Base-by-base conservation (phyloP, 2,888 invertebrate species). In the Drosophila buzzatii region DNA sequence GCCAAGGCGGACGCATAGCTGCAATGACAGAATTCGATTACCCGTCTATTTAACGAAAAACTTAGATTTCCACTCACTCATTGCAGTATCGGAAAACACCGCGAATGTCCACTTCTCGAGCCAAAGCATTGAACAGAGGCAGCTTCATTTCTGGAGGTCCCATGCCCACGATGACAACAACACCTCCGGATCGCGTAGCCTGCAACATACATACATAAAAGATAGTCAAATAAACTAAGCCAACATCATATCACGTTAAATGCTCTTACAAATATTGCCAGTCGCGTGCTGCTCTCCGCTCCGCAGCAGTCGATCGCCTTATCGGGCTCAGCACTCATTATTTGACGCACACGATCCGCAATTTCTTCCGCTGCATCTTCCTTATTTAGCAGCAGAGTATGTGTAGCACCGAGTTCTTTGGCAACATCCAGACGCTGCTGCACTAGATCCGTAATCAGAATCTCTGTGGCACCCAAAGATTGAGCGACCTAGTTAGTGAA, bases 21-120 rank as follows among this genome's bases (percentile, higher is more conserved):
- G 91, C 37, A 70, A 4, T 53, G 2, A 41, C 2, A 2, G 10
- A 53, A 51, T 37, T 45, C 61, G 20, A 16, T 7, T 51, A n/a
- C 5, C 1, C 8, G 20, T 10, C 20, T 4, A n/a, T 5, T 10
- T 57, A 27, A 3, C 16, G 20, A 35, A 14, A 20, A 9, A 31
- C 42, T 2, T n/a, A n/a, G 1, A 0, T 1, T 93, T 89, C 18
- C 20, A 97, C 97, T 81, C 76, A 93, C 93, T 97, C 97, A 93
- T 98, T 98, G 75, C 95, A 97, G 91, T 99, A 99, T 93, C 99
- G 95, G 94, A 99, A 99, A 67, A 98, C 96, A 75, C 99, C 99
- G 73, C 96, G 94, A 78, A 99, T 97, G 93, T 99, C 98, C 12
- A 99, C 96, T 94, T 99, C 99, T 61, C 97, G 93, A 0, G 95